These are phyloP conservation scores for Andrena trimmerana DNA, from an alignment of 2,888 invertebrate genomes.

Conservation along the genomic window DNA sequence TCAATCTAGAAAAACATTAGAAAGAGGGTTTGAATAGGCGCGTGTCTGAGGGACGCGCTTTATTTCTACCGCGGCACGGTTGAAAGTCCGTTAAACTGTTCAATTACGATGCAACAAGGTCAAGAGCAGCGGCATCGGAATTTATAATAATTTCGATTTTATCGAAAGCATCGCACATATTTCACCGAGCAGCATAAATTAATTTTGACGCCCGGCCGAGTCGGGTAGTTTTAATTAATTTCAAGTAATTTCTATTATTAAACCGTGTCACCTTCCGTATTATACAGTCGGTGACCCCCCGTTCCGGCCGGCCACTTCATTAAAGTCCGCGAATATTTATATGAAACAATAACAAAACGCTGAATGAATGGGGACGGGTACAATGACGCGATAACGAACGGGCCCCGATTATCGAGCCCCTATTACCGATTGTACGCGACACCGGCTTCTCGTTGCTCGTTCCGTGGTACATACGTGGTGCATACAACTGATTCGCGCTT, in stretches of 20 bases:
- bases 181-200: slow-evolving; percentile 59
- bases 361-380: slow-evolving; percentile 19
- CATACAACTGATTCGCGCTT: background rate
- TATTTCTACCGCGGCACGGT: background rate
- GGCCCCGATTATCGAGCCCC: slow-evolving; percentile 35
- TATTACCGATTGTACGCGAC: slow-evolving; percentile 38
- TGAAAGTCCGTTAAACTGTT: slow-evolving; percentile 33
- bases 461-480: background rate
- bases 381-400: slow-evolving; percentile 26
- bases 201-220: slow-evolving; percentile 47
- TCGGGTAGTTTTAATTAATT: slow-evolving; percentile 61
- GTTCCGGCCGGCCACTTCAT: slow-evolving; percentile 37
- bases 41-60: background rate
- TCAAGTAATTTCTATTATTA: slow-evolving; percentile 66
- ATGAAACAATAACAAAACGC: slow-evolving; percentile 50
- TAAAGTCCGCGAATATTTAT: slow-evolving; percentile 62
- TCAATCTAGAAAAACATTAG: slow-evolving; percentile 77
- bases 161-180: slow-evolving; percentile 33
- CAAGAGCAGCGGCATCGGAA: slow-evolving; percentile 43
- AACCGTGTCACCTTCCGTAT: slow-evolving; percentile 45
- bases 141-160: slow-evolving; percentile 58
- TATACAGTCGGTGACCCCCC: slow-evolving; percentile 28
- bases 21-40: slow-evolving; percentile 14
- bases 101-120: slow-evolving; percentile 51
- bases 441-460: slow-evolving; percentile 6